Conservation (phyloP, 2,113 vertebrate species). For the Sceloporus undulatus region DNA sequence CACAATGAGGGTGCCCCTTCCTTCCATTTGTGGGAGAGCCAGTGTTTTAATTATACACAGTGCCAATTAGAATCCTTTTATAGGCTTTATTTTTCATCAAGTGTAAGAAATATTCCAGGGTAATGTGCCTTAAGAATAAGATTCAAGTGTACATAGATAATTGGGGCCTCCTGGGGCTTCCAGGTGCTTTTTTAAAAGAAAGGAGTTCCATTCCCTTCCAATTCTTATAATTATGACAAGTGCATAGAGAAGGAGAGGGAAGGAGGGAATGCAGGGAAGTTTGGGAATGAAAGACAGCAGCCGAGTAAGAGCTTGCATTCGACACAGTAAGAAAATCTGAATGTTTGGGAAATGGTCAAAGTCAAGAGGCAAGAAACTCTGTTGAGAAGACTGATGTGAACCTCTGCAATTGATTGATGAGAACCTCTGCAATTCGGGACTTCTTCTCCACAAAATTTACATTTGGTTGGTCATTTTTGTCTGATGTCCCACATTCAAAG, state of each 20-base stretch:
- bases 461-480: too few species aligned
- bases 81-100: constrained; percentile 56
- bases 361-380: too few species aligned
- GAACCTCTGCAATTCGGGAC: too few species aligned
- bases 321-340: too few species aligned
- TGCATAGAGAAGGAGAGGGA: constrained; percentile 8
- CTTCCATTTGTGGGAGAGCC: neutral
- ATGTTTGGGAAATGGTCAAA: too few species aligned
- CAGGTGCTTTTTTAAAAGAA: constrained; percentile 71
- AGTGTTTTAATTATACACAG: constrained; percentile 51
- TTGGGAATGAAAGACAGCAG: neutral
- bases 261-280: neutral
- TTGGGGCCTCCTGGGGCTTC: constrained; percentile 71
- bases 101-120: constrained; percentile 55
- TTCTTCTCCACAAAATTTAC: too few species aligned
- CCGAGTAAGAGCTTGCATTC: too few species aligned
- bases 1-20: constrained; percentile 5
- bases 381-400: too few species aligned
- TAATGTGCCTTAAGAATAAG: constrained; percentile 66
- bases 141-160: constrained; percentile 75
- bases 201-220: constrained; percentile 51
- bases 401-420: too few species aligned
- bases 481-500: too few species aligned
- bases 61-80: constrained; percentile 48
- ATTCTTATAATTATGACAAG: constrained; percentile 57